Percentiles rank a stretch among this genome's conserved stretches.
Evolutionary conservation across 2,113 vertebrate genomes (phyloP).

Genomic region (Vulpes vulpes): DNA sequence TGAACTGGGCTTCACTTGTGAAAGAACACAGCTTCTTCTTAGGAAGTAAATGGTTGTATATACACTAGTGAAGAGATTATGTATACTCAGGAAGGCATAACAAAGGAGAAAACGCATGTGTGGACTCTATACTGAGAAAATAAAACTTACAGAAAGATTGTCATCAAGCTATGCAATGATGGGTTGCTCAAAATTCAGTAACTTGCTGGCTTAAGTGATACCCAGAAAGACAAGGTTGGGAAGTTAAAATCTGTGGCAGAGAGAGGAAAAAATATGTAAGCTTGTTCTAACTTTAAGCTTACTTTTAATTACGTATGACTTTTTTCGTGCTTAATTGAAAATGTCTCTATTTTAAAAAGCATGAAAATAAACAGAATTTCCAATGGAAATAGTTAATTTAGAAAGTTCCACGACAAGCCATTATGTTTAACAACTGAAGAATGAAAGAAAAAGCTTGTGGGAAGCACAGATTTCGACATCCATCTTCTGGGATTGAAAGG

Average conservation of each 20-base stretch:
- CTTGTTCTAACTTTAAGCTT: background rate
- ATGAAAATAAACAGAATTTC: background rate
- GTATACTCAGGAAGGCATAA: background rate
- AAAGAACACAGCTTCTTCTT: background rate
- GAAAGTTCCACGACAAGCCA: background rate
- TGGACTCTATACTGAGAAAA: background rate
- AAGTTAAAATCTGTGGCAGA: background rate
- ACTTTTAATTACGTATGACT: background rate
- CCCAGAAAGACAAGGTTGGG: background rate
- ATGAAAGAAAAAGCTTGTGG: background rate
- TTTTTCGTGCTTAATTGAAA: background rate
- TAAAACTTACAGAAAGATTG: background rate
- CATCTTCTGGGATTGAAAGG: background rate
- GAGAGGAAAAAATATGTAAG: background rate
- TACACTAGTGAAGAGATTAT: background rate
- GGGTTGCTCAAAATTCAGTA: background rate
- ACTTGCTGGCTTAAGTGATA: background rate
- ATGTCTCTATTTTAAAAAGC: background rate
- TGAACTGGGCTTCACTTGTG: background rate
- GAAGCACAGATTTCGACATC: background rate
- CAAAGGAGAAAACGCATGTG: background rate
- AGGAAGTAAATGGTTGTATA: background rate
- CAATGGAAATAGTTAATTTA: background rate
- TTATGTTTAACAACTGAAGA: background rate
- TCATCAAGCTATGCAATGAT: background rate